These are phyloP conservation scores for Scaptodrosophila lebanonensis DNA, from an alignment of 1,140 invertebrate genomes.

Conservation along the genomic window DNA sequence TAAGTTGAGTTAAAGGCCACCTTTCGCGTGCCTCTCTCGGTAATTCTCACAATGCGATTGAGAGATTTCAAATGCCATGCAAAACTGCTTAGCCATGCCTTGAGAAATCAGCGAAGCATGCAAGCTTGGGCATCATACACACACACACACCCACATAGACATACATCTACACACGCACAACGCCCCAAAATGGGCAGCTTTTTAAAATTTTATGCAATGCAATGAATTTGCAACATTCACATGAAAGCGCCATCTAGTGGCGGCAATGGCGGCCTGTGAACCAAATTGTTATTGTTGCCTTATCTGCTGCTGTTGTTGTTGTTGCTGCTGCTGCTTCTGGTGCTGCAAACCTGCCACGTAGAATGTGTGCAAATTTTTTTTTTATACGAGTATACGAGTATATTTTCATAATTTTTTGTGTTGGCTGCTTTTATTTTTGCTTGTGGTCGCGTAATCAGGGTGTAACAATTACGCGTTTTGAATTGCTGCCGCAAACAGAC, in stretches of 20 bases:
- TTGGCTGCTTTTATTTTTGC: conserved; percentile 6
- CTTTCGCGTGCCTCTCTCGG: conserved; percentile 11
- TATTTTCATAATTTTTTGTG: conserved; percentile 29
- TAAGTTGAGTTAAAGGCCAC: conserved; percentile 17
- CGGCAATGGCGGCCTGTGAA: conserved; percentile 18
- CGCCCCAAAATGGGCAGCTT: conserved; percentile 34
- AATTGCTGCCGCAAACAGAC: conserved; percentile 43
- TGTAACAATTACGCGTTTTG: conserved; percentile 70
- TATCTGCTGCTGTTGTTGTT: no score
- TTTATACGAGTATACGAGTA: neutral
- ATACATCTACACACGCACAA: conserved; percentile 29
- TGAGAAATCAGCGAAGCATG: conserved; percentile 34
- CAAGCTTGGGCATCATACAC: conserved; percentile 16
- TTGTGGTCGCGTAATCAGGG: conserved; percentile 67
- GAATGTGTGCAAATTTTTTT: conserved; percentile 1
- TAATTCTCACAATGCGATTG: no score
- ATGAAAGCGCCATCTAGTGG: conserved; percentile 23
- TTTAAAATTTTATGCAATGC: no score
- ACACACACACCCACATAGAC: neutral
- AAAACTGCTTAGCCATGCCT: conserved; percentile 16
- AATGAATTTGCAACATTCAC: conserved; percentile 32
- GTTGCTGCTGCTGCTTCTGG: no score
- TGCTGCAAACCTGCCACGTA: no score
- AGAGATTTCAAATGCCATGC: conserved; percentile 20
- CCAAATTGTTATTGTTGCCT: conserved; percentile 22